Conservation (phyloP, 64 coral and sea anemone genomes). For the Dendronephthya gigantea region DNA sequence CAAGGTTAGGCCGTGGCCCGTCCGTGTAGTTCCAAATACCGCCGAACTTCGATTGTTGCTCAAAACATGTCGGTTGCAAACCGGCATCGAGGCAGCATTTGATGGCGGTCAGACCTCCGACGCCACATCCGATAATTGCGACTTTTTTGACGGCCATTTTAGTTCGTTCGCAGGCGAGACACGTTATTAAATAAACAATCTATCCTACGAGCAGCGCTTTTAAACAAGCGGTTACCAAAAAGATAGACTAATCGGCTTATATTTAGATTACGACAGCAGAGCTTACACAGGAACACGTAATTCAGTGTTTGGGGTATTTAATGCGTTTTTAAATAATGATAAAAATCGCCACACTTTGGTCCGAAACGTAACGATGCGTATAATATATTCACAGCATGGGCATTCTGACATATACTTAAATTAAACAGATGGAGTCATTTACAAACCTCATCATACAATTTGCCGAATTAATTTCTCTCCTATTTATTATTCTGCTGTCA, state of each 20-base stretch:
- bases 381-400: not conserved
- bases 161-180: too few relatives aligned
- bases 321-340: too few relatives aligned
- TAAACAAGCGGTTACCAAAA: too few relatives aligned
- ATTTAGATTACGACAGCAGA: too few relatives aligned
- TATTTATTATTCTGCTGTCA: not conserved
- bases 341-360: too few relatives aligned
- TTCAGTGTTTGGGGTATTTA: too few relatives aligned
- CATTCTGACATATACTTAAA: too few relatives aligned
- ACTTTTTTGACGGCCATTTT: slow-evolving; percentile 7
- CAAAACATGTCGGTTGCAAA: slow-evolving; percentile 64
- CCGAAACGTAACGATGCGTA: too few relatives aligned
- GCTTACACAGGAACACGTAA: too few relatives aligned
- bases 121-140: slow-evolving; percentile 68
- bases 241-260: too few relatives aligned
- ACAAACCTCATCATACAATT: not conserved
- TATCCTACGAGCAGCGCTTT: too few relatives aligned
- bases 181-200: too few relatives aligned
- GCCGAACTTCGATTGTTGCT: slow-evolving; percentile 54
- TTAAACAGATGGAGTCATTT: not conserved
- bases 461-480: not conserved
- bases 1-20: not conserved
- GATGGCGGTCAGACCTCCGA: slow-evolving; percentile 55
- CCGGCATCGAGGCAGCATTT: slow-evolving; percentile 76
- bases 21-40: slow-evolving; percentile 65